Evolutionary conservation across 2,797 vertebrate species (phyloP).

Genomic region (Pipistrellus nathusii): DNA sequence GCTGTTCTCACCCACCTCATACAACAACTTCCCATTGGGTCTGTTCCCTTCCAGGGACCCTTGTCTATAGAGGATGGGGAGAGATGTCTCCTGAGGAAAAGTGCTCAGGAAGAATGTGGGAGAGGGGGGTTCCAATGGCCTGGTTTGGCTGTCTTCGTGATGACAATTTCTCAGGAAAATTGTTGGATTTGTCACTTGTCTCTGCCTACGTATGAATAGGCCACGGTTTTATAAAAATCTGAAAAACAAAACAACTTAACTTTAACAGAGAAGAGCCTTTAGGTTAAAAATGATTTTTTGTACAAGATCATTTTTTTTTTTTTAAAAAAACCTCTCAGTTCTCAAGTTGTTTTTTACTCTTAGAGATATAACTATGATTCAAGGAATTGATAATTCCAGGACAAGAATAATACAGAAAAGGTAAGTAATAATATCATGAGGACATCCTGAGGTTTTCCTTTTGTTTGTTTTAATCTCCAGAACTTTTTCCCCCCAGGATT

Average conservation of each 20-base stretch:
- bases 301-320: not conserved
- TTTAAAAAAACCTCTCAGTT: not conserved
- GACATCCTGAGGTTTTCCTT: not conserved
- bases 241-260: conserved; percentile 67
- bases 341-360: conserved; percentile 53
- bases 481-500: conserved; percentile 29
- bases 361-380: not conserved
- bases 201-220: conserved; percentile 45
- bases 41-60: not conserved
- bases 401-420: conserved; percentile 33
- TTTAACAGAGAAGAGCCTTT: conserved; percentile 52
- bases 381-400: conserved; percentile 14
- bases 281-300: conserved; percentile 51
- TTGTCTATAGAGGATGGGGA: not conserved
- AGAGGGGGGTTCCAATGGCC: not conserved
- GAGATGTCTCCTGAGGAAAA: not conserved
- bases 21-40: not conserved
- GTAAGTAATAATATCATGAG: not conserved
- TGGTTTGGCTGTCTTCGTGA: conserved; percentile 10
- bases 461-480: not conserved
- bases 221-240: not conserved
- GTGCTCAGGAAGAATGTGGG: not conserved
- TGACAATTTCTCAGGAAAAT: conserved; percentile 60
- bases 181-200: conserved; percentile 23
- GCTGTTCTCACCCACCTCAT: not conserved